Conservation (phyloP, 2,113 vertebrate genomes). For the Leucosticte australis region DNA sequence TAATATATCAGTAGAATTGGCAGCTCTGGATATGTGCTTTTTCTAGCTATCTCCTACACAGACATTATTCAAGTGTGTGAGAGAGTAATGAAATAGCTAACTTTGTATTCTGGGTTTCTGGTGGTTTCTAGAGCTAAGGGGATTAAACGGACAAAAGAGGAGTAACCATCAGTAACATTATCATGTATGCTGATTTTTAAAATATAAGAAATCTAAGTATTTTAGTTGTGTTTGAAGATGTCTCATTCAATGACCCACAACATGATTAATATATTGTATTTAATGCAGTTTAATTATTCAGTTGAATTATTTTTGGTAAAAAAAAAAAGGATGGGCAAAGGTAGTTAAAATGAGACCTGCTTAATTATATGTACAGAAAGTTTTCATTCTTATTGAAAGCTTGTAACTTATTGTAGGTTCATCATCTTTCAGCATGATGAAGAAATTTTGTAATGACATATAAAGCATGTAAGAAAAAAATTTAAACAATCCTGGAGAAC, state of each 20-base stretch:
- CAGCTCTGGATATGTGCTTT: background rate
- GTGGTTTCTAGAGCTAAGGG: fast-evolving
- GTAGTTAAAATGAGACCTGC: background rate
- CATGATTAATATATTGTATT: background rate
- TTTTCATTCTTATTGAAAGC: background rate
- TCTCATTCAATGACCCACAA: background rate
- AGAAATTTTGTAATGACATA: background rate
- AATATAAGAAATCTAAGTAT: background rate
- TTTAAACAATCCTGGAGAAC: background rate
- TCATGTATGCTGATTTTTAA: background rate
- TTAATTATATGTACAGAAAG: background rate
- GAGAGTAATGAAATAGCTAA: background rate
- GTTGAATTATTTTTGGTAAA: background rate
- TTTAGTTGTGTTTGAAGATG: background rate
- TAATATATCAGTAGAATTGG: background rate
- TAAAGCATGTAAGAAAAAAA: background rate
- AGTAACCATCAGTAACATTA: background rate
- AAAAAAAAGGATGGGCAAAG: background rate
- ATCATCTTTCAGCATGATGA: background rate
- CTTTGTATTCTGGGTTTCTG: background rate
- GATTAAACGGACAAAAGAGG: background rate
- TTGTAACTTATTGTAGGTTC: background rate
- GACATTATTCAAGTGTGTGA: background rate
- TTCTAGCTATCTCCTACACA: background rate
- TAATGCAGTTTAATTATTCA: background rate